Evolutionary conservation across 2,797 vertebrate genomes (phyloP), one percentile per base, ranked within the genome.

Genomic region (Eulemur rubriventer): DNA sequence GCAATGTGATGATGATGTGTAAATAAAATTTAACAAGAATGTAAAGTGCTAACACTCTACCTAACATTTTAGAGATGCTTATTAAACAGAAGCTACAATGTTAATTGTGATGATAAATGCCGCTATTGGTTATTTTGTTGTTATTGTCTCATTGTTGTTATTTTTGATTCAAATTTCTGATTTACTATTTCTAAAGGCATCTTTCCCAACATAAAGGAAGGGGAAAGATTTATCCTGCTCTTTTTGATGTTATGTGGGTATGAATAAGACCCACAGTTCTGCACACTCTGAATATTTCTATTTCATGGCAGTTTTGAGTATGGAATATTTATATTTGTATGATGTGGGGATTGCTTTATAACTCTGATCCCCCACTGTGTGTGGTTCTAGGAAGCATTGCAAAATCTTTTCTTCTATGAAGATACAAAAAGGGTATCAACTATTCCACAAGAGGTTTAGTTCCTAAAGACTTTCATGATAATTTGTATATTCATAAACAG

Each of bases 21-120:
- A 95, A 92, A 86, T 90, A 93, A 81, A 81, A 52, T 81, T 75
- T 93, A 59, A 81, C 81, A 85, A 52, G 41, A 61, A 35, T 28
- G 12, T 89, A 38, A 89, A 72, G 41, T 85, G 35, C 52, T 89
- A 89, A 59, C 4, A 28, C 46, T 59, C 41, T 61, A 24, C 63
- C 9, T 91, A 65, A 43, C 35, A 63, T 73, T 79, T 89, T n/a
- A 38, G 43, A 83, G 24, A 80, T 28, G 52, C 46, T 84, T 73
- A 65, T 46, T 91, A 96, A 86, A 69, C 41, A 67, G 84, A 67
- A 59, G 16, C 28, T 30, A 61, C 30, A 84, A 46, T 13, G 65
- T 59, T 59, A 55, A 46, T 5, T 85, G 38, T 35, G 2, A 59
- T 43, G 38, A 73, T 33, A 7, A 80, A 75, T 38, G 38, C 48